Evolutionary conservation across 1,140 invertebrate species (phyloP).

Genomic region (Lanistes nyassanus): DNA sequence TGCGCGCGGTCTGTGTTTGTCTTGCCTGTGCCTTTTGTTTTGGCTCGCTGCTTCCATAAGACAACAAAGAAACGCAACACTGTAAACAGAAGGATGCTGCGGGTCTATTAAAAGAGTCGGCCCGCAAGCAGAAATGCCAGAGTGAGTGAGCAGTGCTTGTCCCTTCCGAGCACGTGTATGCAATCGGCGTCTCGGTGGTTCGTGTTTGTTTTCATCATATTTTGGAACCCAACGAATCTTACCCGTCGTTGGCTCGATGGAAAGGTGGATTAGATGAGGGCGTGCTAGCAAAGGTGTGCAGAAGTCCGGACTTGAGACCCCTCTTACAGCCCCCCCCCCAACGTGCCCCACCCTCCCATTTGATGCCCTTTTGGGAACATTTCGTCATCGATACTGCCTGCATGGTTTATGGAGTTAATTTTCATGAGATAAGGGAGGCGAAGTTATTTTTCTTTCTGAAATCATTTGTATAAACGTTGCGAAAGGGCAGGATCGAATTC

Average conservation of each 20-base stretch:
- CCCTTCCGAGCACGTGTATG: not conserved
- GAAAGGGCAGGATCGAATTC: too few species aligned
- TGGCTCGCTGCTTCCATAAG: conserved; percentile 1
- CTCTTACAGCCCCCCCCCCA: not conserved
- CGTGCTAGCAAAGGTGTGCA: not conserved
- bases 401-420: not conserved
- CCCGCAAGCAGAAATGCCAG: not conserved
- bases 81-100: not conserved
- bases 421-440: too few species aligned
- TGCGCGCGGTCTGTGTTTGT: not conserved
- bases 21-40: conserved; percentile 7
- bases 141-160: not conserved
- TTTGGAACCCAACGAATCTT: not conserved
- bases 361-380: not conserved
- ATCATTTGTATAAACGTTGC: not conserved
- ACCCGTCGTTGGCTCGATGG: not conserved
- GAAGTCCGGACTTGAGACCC: not conserved
- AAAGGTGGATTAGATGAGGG: not conserved
- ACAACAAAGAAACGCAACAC: conserved; percentile 22
- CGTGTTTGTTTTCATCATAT: conserved; percentile 9
- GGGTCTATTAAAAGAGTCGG: not conserved
- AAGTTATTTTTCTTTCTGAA: too few species aligned
- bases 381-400: not conserved
- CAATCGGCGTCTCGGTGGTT: too few species aligned
- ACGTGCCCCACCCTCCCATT: not conserved